Conservation (phyloP, 2,113 vertebrate species). For the human region GRCh38 chr16:66703001-66703500, state of each 20-base stretch:
- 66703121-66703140: not conserved
- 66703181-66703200: not conserved
- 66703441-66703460: not conserved
- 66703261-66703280: conserved; percentile 26
- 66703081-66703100: no score
- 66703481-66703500: not conserved
- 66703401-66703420: not conserved
- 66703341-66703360: not conserved
- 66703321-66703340: not conserved
- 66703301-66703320: not conserved
- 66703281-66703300: conserved; percentile 13
- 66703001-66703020: no score
- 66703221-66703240: not conserved
- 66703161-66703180: not conserved
- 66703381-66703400: not conserved
- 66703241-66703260: not conserved
- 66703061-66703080: no score
- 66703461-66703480: not conserved
- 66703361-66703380: not conserved
- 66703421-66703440: not conserved
- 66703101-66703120: no score
- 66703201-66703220: not conserved
- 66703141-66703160: not conserved
- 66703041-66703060: no score
- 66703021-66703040: no score